These are phyloP conservation scores for Bombyx huttoni DNA, from an alignment of 2,888 invertebrate species.

Conservation along the genomic window DNA sequence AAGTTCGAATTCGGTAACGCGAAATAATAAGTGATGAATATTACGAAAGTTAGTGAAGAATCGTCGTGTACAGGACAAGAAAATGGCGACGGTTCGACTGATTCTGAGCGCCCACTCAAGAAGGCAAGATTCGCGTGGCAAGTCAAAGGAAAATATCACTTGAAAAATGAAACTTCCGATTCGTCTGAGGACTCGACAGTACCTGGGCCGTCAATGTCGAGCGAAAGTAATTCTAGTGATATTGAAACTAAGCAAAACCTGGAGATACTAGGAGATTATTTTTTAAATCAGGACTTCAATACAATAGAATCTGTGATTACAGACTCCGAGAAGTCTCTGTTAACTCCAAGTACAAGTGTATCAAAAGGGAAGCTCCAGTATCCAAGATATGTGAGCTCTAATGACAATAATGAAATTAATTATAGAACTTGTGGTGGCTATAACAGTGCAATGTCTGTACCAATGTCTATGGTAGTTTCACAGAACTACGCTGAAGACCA, in stretches of 20 bases:
- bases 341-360: constrained; percentile 29
- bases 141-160: constrained; percentile 76
- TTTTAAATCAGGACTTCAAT: constrained; percentile 47
- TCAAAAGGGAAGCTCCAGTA: constrained; percentile 30
- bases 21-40: constrained; percentile 41
- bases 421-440: constrained; percentile 12
- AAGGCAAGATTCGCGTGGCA: constrained; percentile 79
- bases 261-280: constrained; percentile 47
- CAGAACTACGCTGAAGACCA: constrained; percentile 42
- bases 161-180: constrained; percentile 52
- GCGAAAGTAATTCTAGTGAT: constrained; percentile 20
- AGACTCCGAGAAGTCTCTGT: constrained; percentile 27
- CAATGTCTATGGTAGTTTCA: constrained; percentile 30
- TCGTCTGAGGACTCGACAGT: constrained; percentile 11
- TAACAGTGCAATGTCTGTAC: constrained; percentile 15
- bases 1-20: constrained; percentile 8
- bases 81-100: constrained; percentile 62
- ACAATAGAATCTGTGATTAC: constrained; percentile 38
- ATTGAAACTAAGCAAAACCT: constrained; percentile 44
- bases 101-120: constrained; percentile 74
- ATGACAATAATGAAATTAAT: constrained; percentile 16
- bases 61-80: constrained; percentile 65
- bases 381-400: constrained; percentile 41
- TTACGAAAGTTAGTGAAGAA: constrained; percentile 44
- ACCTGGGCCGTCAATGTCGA: constrained; percentile 15